Base-by-base conservation (phyloP, 92 coral and sea anemone species). In the Metridium senile region DNA sequence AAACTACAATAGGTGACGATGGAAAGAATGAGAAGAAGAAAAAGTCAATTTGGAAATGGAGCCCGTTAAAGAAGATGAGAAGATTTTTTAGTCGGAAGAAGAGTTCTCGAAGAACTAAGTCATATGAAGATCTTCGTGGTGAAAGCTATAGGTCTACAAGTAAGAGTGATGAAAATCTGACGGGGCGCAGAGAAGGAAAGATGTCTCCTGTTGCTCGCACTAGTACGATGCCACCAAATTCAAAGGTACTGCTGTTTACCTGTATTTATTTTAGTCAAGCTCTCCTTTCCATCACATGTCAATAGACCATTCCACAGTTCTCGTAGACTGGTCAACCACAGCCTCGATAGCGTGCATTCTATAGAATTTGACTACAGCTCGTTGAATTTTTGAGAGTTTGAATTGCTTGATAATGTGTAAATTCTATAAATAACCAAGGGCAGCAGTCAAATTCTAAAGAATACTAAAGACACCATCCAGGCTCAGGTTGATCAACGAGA, bases 51-150 rank as follows among this genome's bases (percentile, higher is more conserved):
- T 91, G 97, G 97, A 91, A 91, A 78, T 88, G 92, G 91, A 82
- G 85, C 52, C 91, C 93, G 39, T 96, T 90, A 82, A 96, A 85
- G 72, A 86, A 81, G 70, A 75, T 96, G 94, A 87, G 89, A 74
- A 96, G 76, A 77, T 80, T 96, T 51, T 96, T 96, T 65, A 84
- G 91, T 23, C 89, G 93, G 20, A 91, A 86, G 83, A 96, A 96
- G 70, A 79, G 81, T n/a, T 75, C 92, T 32, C 82, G 88, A 73
- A 91, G 89, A 52, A 81, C 91, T 1, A 94, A 91, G 58, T 94
- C 98, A 32, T 91, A 87, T 84, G 92, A 93, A 68, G 93, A 87
- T 75, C 84, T 92, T 20, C 78, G 89, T 18, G 52, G 77, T 1
- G 78, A 62, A 27, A 32, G 27, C 1, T 68, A 68, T 30, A 29